Conservation (phyloP, 2,888 invertebrate species). For the Noctua janthina region DNA sequence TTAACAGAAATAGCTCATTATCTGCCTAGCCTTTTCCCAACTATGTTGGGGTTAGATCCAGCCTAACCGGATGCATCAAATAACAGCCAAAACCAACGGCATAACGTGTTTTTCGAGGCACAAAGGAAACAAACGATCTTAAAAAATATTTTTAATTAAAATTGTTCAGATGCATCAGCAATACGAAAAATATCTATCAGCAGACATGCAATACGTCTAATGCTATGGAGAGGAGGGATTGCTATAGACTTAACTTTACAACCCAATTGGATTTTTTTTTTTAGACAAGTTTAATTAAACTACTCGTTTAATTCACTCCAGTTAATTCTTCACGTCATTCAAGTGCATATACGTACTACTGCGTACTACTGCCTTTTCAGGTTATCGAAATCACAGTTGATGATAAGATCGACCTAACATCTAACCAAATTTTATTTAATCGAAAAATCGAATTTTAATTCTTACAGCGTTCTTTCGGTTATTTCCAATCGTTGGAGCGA, state of each 20-base stretch:
- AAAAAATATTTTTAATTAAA: too few species aligned
- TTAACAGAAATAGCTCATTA: not conserved
- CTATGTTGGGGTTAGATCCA: not conserved
- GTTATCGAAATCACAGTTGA: not conserved
- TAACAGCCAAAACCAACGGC: not conserved
- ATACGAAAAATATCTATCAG: not conserved
- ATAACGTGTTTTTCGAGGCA: not conserved
- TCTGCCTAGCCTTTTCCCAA: not conserved
- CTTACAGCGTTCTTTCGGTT: constrained; percentile 17
- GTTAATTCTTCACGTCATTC: not conserved
- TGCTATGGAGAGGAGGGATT: not conserved
- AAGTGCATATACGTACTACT: not conserved
- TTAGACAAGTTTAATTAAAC: not conserved
- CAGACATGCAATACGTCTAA: not conserved
- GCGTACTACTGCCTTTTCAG: not conserved
- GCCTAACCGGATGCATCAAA: not conserved
- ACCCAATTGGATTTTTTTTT: not conserved
- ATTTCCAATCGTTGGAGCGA: constrained; percentile 6
- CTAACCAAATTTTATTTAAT: constrained; percentile 22
- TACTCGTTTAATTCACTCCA: not conserved
- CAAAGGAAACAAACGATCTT: too few species aligned
- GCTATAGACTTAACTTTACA: not conserved
- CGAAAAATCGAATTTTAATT: constrained; percentile 30
- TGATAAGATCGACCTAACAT: not conserved
- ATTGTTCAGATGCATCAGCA: too few species aligned